Evolutionary conservation across 2,888 invertebrate genomes (phyloP).

Genomic region (Rhamnusium bicolor): DNA sequence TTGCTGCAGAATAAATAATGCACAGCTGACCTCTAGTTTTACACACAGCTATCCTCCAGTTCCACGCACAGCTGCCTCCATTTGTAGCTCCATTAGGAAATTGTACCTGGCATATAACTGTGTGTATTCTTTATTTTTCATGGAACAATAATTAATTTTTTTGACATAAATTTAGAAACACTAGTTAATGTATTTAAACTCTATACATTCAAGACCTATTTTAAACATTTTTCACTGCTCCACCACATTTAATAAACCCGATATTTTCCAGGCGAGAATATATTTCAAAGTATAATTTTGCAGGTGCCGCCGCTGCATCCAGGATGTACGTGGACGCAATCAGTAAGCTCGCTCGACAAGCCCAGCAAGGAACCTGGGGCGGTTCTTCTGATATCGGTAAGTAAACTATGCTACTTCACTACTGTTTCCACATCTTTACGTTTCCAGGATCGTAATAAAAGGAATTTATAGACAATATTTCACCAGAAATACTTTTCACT

Average conservation of each 20-base stretch:
- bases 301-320: constrained; percentile 92
- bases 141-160: too few species aligned
- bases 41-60: too few species aligned
- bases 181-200: too few species aligned
- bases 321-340: constrained; percentile 91
- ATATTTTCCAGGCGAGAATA: neutral
- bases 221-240: neutral
- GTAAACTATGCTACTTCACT: constrained; percentile 60
- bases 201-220: too few species aligned
- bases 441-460: constrained; percentile 28
- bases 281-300: constrained; percentile 16
- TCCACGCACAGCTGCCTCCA: too few species aligned
- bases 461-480: neutral
- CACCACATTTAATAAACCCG: neutral
- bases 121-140: too few species aligned
- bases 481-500: neutral
- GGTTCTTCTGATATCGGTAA: constrained; percentile 93
- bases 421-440: constrained; percentile 30
- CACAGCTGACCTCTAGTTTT: too few species aligned
- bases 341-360: constrained; percentile 89
- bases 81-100: too few species aligned
- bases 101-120: too few species aligned
- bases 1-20: too few species aligned
- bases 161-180: too few species aligned
- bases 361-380: constrained; percentile 92